Evolutionary conservation across 2,797 vertebrate genomes (phyloP).

Genomic region (Sebastiscus albofasciatus): DNA sequence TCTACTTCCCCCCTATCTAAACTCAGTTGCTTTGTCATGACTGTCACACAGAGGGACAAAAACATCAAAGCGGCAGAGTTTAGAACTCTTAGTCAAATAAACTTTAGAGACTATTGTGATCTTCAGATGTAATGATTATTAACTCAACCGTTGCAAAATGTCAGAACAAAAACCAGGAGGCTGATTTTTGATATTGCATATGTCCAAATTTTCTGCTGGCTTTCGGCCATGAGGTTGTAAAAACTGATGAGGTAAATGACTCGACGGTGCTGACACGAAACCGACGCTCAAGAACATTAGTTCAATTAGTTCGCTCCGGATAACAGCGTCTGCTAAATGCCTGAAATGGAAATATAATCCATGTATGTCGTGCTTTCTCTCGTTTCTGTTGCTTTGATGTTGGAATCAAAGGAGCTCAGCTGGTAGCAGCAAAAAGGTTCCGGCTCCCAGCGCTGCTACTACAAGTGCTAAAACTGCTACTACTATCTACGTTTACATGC

Average conservation of each 20-base stretch:
- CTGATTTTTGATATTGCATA: background rate
- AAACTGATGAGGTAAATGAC: background rate
- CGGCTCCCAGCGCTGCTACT: conserved; percentile 49
- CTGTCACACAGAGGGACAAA: conserved; percentile 37
- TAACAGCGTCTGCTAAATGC: conserved; percentile 51
- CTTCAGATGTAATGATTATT: background rate
- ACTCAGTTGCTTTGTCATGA: conserved; percentile 42
- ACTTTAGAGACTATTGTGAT: conserved; percentile 3
- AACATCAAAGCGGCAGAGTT: conserved; percentile 48
- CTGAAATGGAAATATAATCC: conserved; percentile 55
- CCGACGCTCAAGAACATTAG: conserved; percentile 20
- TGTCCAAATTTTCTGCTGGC: background rate
- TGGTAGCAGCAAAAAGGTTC: conserved; percentile 61
- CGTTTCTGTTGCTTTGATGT: conserved; percentile 63
- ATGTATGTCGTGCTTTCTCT: conserved; percentile 40
- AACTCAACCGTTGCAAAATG: background rate
- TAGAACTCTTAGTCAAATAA: conserved; percentile 22
- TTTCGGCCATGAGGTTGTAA: background rate
- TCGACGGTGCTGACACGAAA: background rate
- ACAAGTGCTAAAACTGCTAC: conserved; percentile 12
- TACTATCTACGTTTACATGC: conserved; percentile 4
- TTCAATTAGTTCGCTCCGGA: conserved; percentile 37
- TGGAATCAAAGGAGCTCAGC: conserved; percentile 70
- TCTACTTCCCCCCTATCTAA: conserved; percentile 11
- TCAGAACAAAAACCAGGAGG: background rate